Evolutionary conservation across 2,113 vertebrate genomes (phyloP), one percentile per base, ranked within the genome.

Genomic region (Anarrhichthys ocellatus): DNA sequence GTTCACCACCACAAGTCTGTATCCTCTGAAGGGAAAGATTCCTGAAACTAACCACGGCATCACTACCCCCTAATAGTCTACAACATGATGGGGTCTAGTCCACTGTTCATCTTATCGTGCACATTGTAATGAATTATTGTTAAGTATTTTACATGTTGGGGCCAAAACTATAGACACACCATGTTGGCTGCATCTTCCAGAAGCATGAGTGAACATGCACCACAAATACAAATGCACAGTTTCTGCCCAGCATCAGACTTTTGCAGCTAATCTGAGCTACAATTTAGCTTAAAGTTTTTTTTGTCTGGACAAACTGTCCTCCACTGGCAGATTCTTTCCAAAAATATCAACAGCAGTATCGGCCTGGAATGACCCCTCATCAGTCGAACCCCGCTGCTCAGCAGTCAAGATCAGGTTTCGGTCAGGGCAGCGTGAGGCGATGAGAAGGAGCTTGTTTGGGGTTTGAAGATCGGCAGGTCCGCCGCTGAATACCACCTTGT

Each of bases 401-500:
- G 72, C 87, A 76, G 77, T 78, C 48, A 67, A 80, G 63, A 86
- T 88, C 81, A 50, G 48, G 82, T 93, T 90, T 90, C 84, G 67
- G 85, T 80, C 73, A 42, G 50, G 72, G 61, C 72, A 11, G 58
- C 2, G 5, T 17, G 0, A 40, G 48, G 59, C 48, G 8, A 40
- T 5, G 84, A 87, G 78, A 84, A 6, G 34, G 76, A 80, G 68
- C 71, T 86, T 10, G 59, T 82, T 83, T 81, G 82, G 34, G 78
- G 73, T 77, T 89, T 84, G 72, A 81, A 89, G 89, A 90, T 68
- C 73, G 76, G 82, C 81, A 84, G 78, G 88, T 90, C 86, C 78
- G 68, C 50, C 38, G 82, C 81, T 85, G 80, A 88, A 91, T 90
- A 84, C 89, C 92, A 94, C 93, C 90, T 86, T 91, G 91, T 91